These are phyloP conservation scores for Sarcophaga carnaria DNA, from an alignment of 2,888 invertebrate genomes.

Conservation along the genomic window DNA sequence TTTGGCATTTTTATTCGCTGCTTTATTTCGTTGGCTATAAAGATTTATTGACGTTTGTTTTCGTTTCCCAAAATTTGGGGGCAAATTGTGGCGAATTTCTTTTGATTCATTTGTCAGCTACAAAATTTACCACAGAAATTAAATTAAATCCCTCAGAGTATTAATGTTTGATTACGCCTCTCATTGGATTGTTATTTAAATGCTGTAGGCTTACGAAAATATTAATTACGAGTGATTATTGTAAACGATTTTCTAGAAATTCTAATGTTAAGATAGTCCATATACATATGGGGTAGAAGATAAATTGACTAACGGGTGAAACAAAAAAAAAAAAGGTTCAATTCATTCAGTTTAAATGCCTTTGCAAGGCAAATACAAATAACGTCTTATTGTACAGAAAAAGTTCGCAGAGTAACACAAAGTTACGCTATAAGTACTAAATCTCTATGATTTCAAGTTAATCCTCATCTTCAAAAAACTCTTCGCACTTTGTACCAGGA, in stretches of 20 bases:
- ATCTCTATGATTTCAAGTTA: too few relatives aligned
- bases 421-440: too few relatives aligned
- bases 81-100: constrained; percentile 28
- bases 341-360: too few relatives aligned
- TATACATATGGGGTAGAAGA: too few relatives aligned
- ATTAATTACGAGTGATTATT: constrained; percentile 36
- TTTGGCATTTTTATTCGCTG: not conserved
- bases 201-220: constrained; percentile 35
- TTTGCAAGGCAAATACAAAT: too few relatives aligned
- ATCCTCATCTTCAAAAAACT: too few relatives aligned
- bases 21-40: constrained; percentile 1
- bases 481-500: too few relatives aligned
- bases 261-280: not conserved
- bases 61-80: not conserved
- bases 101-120: constrained; percentile 57
- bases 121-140: constrained; percentile 58
- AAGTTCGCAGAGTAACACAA: too few relatives aligned
- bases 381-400: too few relatives aligned
- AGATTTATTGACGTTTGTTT: constrained; percentile 51
- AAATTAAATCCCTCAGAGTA: constrained; percentile 56
- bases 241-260: constrained; percentile 4
- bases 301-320: too few relatives aligned
- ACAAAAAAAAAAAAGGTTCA: too few relatives aligned
- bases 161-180: constrained; percentile 44
- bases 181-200: constrained; percentile 54